Conservation (phyloP, 1,140 invertebrate genomes). For the Galleria mellonella region DNA sequence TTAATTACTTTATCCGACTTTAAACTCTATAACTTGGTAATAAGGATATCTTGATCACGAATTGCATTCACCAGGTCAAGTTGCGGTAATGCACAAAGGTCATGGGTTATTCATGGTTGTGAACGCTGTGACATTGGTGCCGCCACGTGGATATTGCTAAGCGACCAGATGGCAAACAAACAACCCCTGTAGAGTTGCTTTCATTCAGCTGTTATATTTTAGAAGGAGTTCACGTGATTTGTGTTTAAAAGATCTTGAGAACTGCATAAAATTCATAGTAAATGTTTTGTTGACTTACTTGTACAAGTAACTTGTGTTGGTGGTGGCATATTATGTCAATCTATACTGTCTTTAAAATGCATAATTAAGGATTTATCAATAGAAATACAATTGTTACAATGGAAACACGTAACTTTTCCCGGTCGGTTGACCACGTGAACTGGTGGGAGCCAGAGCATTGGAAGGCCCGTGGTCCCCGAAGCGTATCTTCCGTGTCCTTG, state of each 20-base stretch:
- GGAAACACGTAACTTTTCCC: slow-evolving; percentile 26
- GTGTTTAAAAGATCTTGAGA: no score
- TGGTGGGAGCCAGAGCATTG: slow-evolving; percentile 53
- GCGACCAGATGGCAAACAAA: slow-evolving; percentile 38
- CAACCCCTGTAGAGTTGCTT: slow-evolving; percentile 11
- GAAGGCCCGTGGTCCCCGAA: slow-evolving; percentile 22
- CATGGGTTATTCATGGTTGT: slow-evolving; percentile 31
- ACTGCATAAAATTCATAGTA: no score
- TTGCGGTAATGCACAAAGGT: slow-evolving; percentile 33
- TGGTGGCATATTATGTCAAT: no score
- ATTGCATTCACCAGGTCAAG: slow-evolving; percentile 27
- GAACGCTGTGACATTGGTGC: slow-evolving; percentile 37
- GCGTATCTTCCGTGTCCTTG: slow-evolving; percentile 33
- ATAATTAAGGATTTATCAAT: no score
- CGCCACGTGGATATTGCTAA: slow-evolving; percentile 41
- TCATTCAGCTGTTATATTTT: slow-evolving; percentile 19
- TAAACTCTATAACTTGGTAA: no score
- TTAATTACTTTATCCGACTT: no score
- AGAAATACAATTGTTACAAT: slow-evolving; percentile 6
- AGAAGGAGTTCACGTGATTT: neutral
- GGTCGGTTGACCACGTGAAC: slow-evolving; percentile 39
- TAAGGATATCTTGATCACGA: no score
- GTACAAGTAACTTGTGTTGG: no score
- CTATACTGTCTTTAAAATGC: no score
- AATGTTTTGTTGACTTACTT: no score